phyloP scores from a whole-genome alignment of 53 echinoderm and acorn worm species.

The Glandiceps talaboti region DNA sequence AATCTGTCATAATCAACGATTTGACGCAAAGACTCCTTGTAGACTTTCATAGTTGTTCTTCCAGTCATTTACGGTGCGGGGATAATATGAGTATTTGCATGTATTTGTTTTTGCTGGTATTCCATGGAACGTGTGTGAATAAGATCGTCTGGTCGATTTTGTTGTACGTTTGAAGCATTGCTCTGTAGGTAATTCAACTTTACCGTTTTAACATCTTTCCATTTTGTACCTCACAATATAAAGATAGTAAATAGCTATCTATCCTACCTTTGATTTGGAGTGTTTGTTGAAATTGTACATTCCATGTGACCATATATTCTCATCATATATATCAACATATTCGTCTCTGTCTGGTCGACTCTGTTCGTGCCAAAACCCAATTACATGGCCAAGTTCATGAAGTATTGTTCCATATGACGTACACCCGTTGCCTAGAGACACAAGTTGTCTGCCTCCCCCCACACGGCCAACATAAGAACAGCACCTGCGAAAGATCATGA shows the following conservation, averaged over 20 bases:
- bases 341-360: slow-evolving; percentile 79
- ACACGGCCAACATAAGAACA: slow-evolving; percentile 60
- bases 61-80: too few relatives aligned
- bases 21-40: too few relatives aligned
- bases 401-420: slow-evolving; percentile 57
- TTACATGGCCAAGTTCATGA: slow-evolving; percentile 78
- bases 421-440: slow-evolving; percentile 54
- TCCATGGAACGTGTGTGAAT: too few relatives aligned
- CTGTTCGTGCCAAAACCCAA: slow-evolving; percentile 98
- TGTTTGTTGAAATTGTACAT: slow-evolving; percentile 36
- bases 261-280: background rate
- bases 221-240: too few relatives aligned
- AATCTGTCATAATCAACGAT: too few relatives aligned
- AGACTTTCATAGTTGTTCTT: too few relatives aligned
- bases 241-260: background rate
- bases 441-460: slow-evolving; percentile 37
- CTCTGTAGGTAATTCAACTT: too few relatives aligned
- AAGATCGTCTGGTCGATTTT: too few relatives aligned
- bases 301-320: slow-evolving; percentile 30
- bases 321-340: slow-evolving; percentile 43
- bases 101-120: too few relatives aligned
- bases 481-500: slow-evolving; percentile 40
- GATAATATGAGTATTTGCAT: too few relatives aligned
- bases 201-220: too few relatives aligned
- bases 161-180: too few relatives aligned